Conservation (phyloP, 1,140 invertebrate genomes). For the Tyrophagus putrescentiae region DNA sequence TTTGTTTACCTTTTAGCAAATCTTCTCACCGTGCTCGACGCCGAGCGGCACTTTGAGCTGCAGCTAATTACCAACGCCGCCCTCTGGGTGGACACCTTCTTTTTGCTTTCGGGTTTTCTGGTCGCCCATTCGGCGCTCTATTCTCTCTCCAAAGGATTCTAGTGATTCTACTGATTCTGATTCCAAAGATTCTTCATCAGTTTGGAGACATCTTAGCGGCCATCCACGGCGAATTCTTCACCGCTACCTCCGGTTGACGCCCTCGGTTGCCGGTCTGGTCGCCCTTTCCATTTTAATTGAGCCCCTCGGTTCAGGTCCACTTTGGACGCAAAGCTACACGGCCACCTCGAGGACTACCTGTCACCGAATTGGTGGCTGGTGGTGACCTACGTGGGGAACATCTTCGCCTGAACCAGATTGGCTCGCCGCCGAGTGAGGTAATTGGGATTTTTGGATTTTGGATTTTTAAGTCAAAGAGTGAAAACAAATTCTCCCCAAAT, state of each 20-base stretch:
- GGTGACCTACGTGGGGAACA: constrained; percentile 25
- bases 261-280: constrained; percentile 18
- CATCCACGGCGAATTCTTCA: constrained; percentile 10
- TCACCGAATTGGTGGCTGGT: constrained; percentile 23
- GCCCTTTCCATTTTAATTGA: constrained; percentile 21
- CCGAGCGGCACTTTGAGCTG: neutral
- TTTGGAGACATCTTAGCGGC: neutral
- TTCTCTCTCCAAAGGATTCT: too few species aligned
- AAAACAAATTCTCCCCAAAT: too few species aligned
- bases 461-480: constrained; percentile 5
- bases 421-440: neutral
- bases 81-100: constrained; percentile 18
- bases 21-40: neutral
- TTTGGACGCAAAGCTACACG: constrained; percentile 22
- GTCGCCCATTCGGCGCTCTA: constrained; percentile 7
- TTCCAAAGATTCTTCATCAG: constrained; percentile 1
- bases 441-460: neutral
- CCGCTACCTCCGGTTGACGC: constrained; percentile 22
- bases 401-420: constrained; percentile 6
- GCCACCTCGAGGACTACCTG: constrained; percentile 20
- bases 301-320: constrained; percentile 22
- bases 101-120: constrained; percentile 12
- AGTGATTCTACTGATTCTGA: too few species aligned
- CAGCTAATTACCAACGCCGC: constrained; percentile 15
- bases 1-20: constrained; percentile 13